Percentiles rank a stretch among this genome's conserved stretches.
phyloP scores from a whole-genome alignment of 2,797 vertebrate species.

The Hapalemur alaotrensis region DNA sequence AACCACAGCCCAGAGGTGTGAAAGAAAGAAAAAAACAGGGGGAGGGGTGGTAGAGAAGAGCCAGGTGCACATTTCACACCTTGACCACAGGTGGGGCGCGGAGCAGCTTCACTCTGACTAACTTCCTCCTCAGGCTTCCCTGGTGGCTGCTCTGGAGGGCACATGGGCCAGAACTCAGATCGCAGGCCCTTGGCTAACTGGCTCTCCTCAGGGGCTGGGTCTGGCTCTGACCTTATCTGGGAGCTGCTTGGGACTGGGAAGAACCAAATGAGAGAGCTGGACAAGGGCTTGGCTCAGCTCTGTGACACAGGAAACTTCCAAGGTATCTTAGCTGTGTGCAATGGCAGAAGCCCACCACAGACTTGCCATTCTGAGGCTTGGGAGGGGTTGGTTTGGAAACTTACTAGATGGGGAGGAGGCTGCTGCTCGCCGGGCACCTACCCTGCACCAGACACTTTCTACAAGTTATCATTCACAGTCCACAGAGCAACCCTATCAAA shows the following conservation, averaged over 20 bases:
- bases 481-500: neutral
- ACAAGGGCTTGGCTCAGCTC: neutral
- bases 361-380: neutral
- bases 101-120: constrained; percentile 76
- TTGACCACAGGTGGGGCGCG: constrained; percentile 73
- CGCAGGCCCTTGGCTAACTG: neutral
- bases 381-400: neutral
- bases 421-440: neutral
- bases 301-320: neutral
- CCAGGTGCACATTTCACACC: constrained; percentile 80
- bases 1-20: constrained; percentile 78
- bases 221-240: neutral
- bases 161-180: neutral
- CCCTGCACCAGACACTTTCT: neutral
- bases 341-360: neutral
- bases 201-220: neutral
- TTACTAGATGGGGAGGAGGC: neutral
- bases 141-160: neutral
- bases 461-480: neutral
- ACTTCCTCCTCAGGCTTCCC: constrained; percentile 71
- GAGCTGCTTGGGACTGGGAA: neutral
- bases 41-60: constrained; percentile 56
- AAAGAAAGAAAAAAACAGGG: constrained; percentile 73
- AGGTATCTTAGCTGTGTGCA: neutral
- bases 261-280: neutral